Evolutionary conservation across 2,797 vertebrate species (phyloP).

Genomic region (Sarcoramphus papa): DNA sequence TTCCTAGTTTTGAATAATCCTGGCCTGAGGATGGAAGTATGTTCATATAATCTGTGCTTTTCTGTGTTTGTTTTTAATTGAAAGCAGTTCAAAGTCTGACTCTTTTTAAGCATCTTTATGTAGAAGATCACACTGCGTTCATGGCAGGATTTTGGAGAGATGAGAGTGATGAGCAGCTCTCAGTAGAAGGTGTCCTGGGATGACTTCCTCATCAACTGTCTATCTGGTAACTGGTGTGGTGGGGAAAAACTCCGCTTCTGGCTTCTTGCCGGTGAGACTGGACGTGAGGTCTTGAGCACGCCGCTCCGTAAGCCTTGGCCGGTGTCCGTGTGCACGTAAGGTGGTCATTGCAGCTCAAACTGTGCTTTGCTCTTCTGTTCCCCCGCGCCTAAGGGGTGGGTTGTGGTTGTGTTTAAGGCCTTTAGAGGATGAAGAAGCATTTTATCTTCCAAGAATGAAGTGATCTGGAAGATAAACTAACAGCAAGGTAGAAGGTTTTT

Average conservation of each 20-base stretch:
- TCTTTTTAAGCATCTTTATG: background rate
- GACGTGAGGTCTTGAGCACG: fast-evolving
- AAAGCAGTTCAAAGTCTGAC: background rate
- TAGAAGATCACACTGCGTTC: fast-evolving
- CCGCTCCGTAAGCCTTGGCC: background rate
- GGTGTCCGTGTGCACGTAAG: fast-evolving
- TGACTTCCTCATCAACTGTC: background rate
- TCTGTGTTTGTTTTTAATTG: background rate
- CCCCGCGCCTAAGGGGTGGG: fast-evolving
- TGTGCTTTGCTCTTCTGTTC: background rate
- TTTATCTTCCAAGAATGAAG: background rate
- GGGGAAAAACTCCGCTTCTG: background rate
- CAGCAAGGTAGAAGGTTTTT: background rate
- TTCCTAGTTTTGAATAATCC: background rate
- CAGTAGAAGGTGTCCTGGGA: background rate
- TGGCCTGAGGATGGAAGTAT: background rate
- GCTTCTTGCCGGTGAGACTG: background rate
- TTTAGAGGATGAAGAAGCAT: background rate
- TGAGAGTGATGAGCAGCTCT: background rate
- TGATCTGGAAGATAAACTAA: background rate
- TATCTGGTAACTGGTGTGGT: background rate
- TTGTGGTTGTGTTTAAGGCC: background rate
- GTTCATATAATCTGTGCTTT: background rate
- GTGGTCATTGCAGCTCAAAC: fast-evolving
- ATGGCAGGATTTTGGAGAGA: background rate